Evolutionary conservation across 2,113 vertebrate genomes (phyloP), one percentile per base, ranked within the genome.

Genomic region (Camelus dromedarius): DNA sequence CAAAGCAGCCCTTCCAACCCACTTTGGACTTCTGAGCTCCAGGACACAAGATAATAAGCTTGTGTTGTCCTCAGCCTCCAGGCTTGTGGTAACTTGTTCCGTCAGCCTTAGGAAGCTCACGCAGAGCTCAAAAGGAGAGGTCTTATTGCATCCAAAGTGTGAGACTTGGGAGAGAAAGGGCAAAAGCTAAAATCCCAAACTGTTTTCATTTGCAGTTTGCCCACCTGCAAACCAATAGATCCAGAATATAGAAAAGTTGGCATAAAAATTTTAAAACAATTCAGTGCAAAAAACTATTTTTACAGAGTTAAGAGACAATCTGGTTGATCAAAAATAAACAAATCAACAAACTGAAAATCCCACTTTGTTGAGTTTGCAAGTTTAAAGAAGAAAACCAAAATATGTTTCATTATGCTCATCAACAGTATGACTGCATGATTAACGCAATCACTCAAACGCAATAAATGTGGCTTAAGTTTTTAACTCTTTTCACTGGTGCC

Each of bases 321-420:
- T n/a, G 30, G n/a, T 48, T 58, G 30, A 85, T 62, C 50, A 75
- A 81, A 94, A 75, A 24, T 62, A 38, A 89, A 82, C 66, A 73
- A 32, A 77, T n/a, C 62, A 67, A 19, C 28, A 35, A 82, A 64
- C 20, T 8, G 3, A n/a, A 92, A 73, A 89, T 60, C 66, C 30
- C 16, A 2, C 64, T 28, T 91, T 52, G 48, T 28, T 93, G 66
- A 73, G 50, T 66, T 84, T 90, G n/a, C 56, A 86, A 69, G 5
- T 86, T 52, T 60, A 81, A 90, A 80, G 66, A 89, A 67, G 48
- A 93, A 92, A 89, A 84, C 3, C 12, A 92, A 85, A 89, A 58
- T 46, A 32, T 12, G 2, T 24, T 72, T 89, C 46, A 32, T 73
- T 60, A 35, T 50, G 16, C n/a, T 89, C 66, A 73, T 16, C 32